Evolutionary conservation across 2,888 invertebrate species (phyloP), one percentile per base, ranked within the genome.

Genomic region (Margaritifera margaritifera): DNA sequence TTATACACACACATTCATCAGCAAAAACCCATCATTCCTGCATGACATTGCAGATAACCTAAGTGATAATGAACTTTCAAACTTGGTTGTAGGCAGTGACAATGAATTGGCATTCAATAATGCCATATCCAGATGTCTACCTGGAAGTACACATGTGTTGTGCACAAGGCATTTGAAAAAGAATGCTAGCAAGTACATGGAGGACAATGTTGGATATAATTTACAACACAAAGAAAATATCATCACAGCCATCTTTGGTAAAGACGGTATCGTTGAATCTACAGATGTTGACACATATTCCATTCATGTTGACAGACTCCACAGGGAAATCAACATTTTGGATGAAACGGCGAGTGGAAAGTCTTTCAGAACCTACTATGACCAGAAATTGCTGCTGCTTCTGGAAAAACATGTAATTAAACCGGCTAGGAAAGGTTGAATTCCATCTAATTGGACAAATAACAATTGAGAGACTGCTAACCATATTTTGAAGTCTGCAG

Each of bases 121-220:
- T 18, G 68, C 75, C 11, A 74, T 75, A 25, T 22, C 54, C n/a
- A 22, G 58, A 1, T 64, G 60, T 53, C 63, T 76, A 15, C 69
- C 69, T 1, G 25, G 42, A 1, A 55, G 56, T 18, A 60, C 68
- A 2, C 74, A 72, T 62, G 75, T 72, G 8, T 42, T 75, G 4
- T 78, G 75, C 54, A 73, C 78, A 0, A 3, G 75, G 18, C 78
- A 75, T 59, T 55, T 75, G 20, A 71, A 72, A 64, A 62, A 74
- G 53, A 75, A 74, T 56, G 63, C 59, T 6, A 52, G 42, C 42
- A 57, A 25, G 19, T 61, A 69, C 6, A 56, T 68, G 62, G 64
- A 68, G 27, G 73, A 73, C 22, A 8, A 62, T 6, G 64, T 62
- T 6, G 59, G 62, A 20, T 66, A n/a, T n/a, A n/a, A n/a, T n/a